Percentiles rank a stretch among this genome's conserved stretches.
phyloP scores from a whole-genome alignment of 2,113 vertebrate species.

The Brachyistius frenatus region DNA sequence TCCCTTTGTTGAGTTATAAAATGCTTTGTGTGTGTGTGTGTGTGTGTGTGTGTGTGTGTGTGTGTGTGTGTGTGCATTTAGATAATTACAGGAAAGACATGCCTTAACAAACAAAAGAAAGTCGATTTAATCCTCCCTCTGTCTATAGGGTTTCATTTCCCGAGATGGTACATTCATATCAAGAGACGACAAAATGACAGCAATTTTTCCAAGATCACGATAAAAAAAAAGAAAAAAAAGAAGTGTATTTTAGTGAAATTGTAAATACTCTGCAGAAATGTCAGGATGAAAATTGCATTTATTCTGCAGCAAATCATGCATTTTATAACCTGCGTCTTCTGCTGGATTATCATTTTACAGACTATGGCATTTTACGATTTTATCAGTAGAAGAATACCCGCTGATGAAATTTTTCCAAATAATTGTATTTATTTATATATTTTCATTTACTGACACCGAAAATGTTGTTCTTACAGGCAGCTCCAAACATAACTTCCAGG shows the following conservation, averaged over 20 bases:
- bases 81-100: slow-evolving; percentile 69
- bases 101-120: slow-evolving; percentile 55
- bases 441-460: neutral
- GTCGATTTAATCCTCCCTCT: slow-evolving; percentile 30
- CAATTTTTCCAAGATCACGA: neutral
- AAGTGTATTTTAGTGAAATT: neutral
- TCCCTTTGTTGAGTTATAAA: slow-evolving; percentile 29
- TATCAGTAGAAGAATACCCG: no score
- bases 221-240: neutral
- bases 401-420: no score
- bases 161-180: neutral
- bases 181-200: neutral
- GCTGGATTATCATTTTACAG: no score
- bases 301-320: no score
- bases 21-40: neutral
- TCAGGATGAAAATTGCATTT: no score
- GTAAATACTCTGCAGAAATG: neutral
- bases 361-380: no score
- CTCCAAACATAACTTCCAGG: no score
- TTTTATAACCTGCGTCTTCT: no score
- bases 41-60: neutral
- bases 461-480: neutral
- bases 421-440: neutral
- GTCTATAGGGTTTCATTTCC: slow-evolving; percentile 39
- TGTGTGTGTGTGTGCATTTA: slow-evolving; percentile 15